Percentiles rank a stretch among this genome's conserved stretches.
phyloP scores from a whole-genome alignment of 2,113 vertebrate genomes.

The Tyto alba region DNA sequence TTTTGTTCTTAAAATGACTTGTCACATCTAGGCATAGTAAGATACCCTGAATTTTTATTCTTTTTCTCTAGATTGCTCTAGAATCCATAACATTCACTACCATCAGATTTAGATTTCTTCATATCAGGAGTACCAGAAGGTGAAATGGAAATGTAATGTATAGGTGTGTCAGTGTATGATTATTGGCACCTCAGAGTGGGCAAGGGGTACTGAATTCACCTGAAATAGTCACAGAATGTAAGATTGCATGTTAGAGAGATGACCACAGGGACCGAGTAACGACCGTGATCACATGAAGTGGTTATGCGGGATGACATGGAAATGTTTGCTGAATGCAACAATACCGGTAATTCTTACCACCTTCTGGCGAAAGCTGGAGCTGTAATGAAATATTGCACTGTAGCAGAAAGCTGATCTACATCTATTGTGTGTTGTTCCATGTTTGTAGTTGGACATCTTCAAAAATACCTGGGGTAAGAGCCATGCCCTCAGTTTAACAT shows the following conservation, averaged over 20 bases:
- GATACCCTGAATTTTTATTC: neutral
- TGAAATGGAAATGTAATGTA: neutral
- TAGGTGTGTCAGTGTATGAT: neutral
- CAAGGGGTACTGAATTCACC: neutral
- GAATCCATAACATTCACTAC: neutral
- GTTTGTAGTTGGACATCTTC: neutral
- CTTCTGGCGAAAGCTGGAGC: neutral
- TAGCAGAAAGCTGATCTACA: neutral
- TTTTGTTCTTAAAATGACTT: neutral
- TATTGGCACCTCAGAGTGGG: neutral
- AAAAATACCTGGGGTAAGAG: constrained; percentile 18
- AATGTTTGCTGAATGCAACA: neutral
- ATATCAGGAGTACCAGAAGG: neutral
- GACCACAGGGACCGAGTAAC: neutral
- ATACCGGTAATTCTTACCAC: neutral
- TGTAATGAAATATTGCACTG: neutral
- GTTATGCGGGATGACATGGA: neutral
- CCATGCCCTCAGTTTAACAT: neutral
- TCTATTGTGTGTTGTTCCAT: neutral
- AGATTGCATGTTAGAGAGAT: neutral
- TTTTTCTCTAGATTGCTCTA: neutral
- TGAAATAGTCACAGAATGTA: neutral
- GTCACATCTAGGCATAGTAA: neutral
- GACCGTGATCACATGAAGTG: neutral
- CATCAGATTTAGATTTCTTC: neutral